Evolutionary conservation across 2,113 vertebrate species (phyloP).

Genomic region (Halichoeres trimaculatus): DNA sequence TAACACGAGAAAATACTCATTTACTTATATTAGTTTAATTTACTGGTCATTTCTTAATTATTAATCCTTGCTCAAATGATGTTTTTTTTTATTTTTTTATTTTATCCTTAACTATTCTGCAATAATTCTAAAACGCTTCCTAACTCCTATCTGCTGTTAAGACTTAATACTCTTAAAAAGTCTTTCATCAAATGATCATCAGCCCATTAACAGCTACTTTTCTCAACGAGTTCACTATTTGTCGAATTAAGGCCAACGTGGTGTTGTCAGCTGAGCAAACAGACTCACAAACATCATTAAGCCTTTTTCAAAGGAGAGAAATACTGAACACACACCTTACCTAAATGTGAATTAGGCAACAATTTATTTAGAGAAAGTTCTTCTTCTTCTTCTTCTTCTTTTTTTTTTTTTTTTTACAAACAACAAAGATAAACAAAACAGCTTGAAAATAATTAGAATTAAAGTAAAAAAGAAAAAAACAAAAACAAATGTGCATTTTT

Average conservation of each 20-base stretch:
- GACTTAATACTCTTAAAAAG: background rate
- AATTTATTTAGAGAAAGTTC: conserved; percentile 60
- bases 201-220: background rate
- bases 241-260: background rate
- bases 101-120: background rate
- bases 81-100: background rate
- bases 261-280: background rate
- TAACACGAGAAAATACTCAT: no score
- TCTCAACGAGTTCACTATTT: background rate
- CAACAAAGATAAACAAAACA: conserved; percentile 1
- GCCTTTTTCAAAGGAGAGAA: background rate
- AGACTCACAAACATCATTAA: background rate
- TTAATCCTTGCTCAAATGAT: no score
- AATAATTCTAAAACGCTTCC: background rate
- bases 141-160: background rate
- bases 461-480: background rate
- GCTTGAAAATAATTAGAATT: background rate
- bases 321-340: background rate
- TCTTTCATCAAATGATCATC: background rate
- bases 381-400: no score
- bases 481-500: conserved; percentile 30
- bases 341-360: conserved; percentile 11
- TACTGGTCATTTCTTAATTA: no score
- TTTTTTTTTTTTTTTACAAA: background rate
- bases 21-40: no score